phyloP scores from a whole-genome alignment of 92 coral and sea anemone genomes.

The Pocillopora grandis region DNA sequence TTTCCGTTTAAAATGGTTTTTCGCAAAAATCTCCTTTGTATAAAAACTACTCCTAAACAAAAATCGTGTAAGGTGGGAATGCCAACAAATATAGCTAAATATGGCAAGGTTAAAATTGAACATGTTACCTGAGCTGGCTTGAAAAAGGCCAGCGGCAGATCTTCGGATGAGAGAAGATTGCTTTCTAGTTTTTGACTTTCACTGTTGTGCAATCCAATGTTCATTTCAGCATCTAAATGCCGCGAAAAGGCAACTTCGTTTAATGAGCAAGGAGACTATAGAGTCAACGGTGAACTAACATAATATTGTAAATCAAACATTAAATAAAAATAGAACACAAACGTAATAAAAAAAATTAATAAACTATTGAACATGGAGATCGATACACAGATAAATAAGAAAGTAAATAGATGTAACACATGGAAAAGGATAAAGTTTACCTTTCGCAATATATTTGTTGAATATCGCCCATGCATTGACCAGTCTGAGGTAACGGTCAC shows the following conservation, averaged over 20 bases:
- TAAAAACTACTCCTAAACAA: no score
- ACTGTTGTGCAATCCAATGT: slow-evolving; percentile 46
- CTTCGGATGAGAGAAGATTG: slow-evolving; percentile 66
- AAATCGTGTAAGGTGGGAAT: background rate
- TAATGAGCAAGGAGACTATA: background rate
- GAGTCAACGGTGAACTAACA: no score
- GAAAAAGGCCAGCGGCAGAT: slow-evolving; percentile 74
- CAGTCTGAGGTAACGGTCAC: slow-evolving; percentile 88
- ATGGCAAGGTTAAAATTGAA: background rate
- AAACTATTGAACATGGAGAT: background rate
- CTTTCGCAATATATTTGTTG: slow-evolving; percentile 74
- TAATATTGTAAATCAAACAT: no score
- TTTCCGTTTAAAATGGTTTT: no score
- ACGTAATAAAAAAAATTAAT: no score
- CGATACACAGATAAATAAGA: background rate
- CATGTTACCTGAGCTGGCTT: slow-evolving; percentile 69
- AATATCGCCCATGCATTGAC: slow-evolving; percentile 94
- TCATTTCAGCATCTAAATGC: slow-evolving; percentile 56
- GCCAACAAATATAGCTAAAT: background rate
- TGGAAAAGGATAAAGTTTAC: background rate
- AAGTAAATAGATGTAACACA: background rate
- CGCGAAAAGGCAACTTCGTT: background rate
- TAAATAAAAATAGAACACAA: no score
- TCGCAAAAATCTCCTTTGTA: no score
- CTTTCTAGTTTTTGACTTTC: slow-evolving; percentile 67